Evolutionary conservation across 2,888 invertebrate species (phyloP).

Genomic region (Tenthredo mesomela): DNA sequence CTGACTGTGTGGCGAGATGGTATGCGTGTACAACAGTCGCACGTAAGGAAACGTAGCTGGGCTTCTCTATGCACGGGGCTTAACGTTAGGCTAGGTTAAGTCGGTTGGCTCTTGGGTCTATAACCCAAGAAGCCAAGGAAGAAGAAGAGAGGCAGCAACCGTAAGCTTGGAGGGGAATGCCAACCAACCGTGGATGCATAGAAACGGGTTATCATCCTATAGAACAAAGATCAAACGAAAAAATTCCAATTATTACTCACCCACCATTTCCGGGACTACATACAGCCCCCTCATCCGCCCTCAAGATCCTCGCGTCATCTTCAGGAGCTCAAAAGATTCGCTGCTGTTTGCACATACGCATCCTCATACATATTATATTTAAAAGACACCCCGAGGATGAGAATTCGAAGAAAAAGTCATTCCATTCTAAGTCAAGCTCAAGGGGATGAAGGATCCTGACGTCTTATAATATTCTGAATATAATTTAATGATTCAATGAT

Average conservation of each 20-base stretch:
- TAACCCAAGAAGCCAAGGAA: conserved; percentile 58
- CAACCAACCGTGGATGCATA: conserved; percentile 61
- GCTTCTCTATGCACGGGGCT: conserved; percentile 31
- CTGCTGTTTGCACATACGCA: neutral
- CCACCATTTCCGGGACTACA: conserved; percentile 26
- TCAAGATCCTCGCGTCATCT: neutral
- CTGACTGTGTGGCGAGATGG: conserved; percentile 48
- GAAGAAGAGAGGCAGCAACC: conserved; percentile 49
- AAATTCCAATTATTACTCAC: conserved; percentile 29
- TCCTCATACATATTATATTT: neutral
- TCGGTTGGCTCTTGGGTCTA: conserved; percentile 59
- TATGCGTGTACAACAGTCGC: conserved; percentile 42
- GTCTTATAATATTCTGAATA: neutral
- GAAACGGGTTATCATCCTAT: conserved; percentile 61
- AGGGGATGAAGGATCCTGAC: neutral
- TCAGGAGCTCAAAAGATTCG: neutral
- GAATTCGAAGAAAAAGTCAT: neutral
- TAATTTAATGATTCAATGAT: neutral
- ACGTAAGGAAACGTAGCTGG: conserved; percentile 32
- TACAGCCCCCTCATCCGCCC: conserved; percentile 8
- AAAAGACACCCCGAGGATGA: conserved; percentile 6
- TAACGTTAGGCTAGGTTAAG: conserved; percentile 67
- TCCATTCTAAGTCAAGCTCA: neutral
- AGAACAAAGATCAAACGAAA: conserved; percentile 45
- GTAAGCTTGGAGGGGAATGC: conserved; percentile 58